phyloP scores from a whole-genome alignment of 2,797 vertebrate genomes.

The Brachyalestes nurse region DNA sequence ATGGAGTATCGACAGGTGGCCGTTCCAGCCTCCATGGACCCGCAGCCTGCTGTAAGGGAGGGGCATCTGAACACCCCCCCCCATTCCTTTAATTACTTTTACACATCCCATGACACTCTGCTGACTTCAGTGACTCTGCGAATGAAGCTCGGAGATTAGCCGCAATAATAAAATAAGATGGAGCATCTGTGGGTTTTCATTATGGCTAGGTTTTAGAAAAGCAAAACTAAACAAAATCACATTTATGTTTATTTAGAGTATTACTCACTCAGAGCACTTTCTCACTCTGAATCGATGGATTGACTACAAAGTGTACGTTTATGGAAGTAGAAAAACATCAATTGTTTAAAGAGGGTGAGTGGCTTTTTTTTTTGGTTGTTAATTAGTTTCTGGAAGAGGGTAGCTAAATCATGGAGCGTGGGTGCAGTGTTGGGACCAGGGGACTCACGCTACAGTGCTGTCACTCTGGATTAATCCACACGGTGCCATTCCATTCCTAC shows the following conservation, averaged over 20 bases:
- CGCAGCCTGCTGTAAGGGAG: background rate
- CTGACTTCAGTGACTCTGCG: constrained; percentile 63
- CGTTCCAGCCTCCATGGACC: constrained; percentile 49
- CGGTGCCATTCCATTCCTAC: background rate
- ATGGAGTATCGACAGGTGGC: constrained; percentile 66
- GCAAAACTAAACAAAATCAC: background rate
- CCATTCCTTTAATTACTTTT: constrained; percentile 66
- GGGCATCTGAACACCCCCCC: background rate
- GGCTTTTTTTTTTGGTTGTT: constrained; percentile 38
- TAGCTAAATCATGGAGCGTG: constrained; percentile 48
- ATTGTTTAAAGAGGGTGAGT: constrained; percentile 34
- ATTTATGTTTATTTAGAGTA: background rate
- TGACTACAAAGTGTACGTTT: background rate
- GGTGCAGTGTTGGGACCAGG: constrained; percentile 14
- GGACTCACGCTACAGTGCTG: constrained; percentile 46
- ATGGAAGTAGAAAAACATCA: constrained; percentile 31
- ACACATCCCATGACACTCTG: constrained; percentile 62
- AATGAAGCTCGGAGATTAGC: constrained; percentile 67
- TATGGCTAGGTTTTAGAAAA: background rate
- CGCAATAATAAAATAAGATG: background rate
- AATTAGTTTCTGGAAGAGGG: constrained; percentile 60
- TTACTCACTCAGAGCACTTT: background rate
- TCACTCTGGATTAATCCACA: constrained; percentile 25
- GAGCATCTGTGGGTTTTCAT: background rate
- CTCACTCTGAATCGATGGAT: background rate